Evolutionary conservation across 1,140 invertebrate genomes (phyloP).

Genomic region (Zelostemma sp.): DNA sequence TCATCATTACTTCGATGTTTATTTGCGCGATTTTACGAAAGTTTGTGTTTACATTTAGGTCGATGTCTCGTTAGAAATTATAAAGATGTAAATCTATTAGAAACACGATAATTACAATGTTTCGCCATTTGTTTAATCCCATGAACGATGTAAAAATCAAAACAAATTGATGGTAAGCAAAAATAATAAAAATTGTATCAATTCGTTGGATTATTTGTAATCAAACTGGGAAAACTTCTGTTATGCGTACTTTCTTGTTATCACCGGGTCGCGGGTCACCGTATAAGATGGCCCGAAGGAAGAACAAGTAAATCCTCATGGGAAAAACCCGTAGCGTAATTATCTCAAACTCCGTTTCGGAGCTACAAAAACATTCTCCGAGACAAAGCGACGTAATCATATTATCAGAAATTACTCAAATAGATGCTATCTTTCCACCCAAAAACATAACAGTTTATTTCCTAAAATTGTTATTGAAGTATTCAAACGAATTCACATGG

Average conservation of each 20-base stretch:
- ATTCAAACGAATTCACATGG: too few relatives aligned
- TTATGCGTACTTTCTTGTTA: constrained; percentile 14
- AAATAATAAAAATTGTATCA: not conserved
- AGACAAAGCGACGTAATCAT: not conserved
- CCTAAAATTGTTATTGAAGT: too few relatives aligned
- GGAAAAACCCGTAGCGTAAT: too few relatives aligned
- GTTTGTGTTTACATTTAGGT: constrained; percentile 24
- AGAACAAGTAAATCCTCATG: not conserved
- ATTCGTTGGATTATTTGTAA: not conserved
- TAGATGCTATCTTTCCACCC: not conserved
- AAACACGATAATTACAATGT: too few relatives aligned
- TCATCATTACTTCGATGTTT: not conserved
- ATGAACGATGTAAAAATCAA: too few relatives aligned
- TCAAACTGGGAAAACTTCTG: not conserved
- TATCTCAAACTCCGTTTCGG: too few relatives aligned
- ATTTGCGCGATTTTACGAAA: constrained; percentile 28
- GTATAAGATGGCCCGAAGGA: not conserved
- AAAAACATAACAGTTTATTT: not conserved
- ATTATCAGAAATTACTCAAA: not conserved
- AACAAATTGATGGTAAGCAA: constrained; percentile 3
- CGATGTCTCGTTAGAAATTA: constrained; percentile 38
- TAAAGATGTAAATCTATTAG: too few relatives aligned
- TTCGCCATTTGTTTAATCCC: too few relatives aligned
- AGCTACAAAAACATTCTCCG: constrained; percentile 1
- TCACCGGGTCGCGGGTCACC: constrained; percentile 1